Percentiles rank a stretch among this genome's conserved stretches.
Conservation (phyloP, 2,797 vertebrate genomes). For the Betta splendens region DNA sequence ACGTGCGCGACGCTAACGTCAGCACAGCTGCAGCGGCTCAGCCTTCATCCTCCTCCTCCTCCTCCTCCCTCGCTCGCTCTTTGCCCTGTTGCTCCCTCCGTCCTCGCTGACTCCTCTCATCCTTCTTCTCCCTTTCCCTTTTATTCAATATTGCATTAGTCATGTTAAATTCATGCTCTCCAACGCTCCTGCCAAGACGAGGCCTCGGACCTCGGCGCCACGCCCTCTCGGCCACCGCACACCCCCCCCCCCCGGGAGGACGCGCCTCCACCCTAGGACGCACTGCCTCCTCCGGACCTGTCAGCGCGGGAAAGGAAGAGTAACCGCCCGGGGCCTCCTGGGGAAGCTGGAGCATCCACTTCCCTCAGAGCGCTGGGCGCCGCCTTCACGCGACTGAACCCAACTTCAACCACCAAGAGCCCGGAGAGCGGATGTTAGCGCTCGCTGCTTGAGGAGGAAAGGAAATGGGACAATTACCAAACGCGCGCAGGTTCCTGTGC, state of each 20-base stretch:
- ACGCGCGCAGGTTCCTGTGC: constrained; percentile 37
- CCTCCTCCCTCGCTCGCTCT: constrained; percentile 43
- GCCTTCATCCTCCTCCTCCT: constrained; percentile 42
- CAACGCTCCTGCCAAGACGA: constrained; percentile 23
- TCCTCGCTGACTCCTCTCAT: constrained; percentile 22
- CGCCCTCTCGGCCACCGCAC: constrained; percentile 18
- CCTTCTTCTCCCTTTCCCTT: constrained; percentile 8
- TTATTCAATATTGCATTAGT: constrained; percentile 54
- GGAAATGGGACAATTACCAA: constrained; percentile 63
- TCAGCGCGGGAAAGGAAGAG: constrained; percentile 70
- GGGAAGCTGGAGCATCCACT: constrained; percentile 66
- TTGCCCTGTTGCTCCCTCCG: constrained; percentile 45
- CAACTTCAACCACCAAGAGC: constrained; percentile 54
- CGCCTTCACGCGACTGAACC: constrained; percentile 24
- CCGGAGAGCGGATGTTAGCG: constrained; percentile 58
- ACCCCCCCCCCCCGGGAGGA: constrained; percentile 37
- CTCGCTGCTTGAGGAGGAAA: constrained; percentile 46
- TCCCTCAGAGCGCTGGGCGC: constrained; percentile 19
- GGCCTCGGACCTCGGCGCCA: constrained; percentile 32
- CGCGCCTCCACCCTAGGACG: constrained; percentile 43
- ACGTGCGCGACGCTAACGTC: constrained; percentile 58
- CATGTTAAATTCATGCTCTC: constrained; percentile 43
- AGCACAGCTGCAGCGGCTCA: constrained; percentile 78
- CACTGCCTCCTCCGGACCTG: constrained; percentile 42
- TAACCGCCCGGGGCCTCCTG: constrained; percentile 47